Conservation (phyloP, 2,113 vertebrate species). For the Xyrauchen texanus region DNA sequence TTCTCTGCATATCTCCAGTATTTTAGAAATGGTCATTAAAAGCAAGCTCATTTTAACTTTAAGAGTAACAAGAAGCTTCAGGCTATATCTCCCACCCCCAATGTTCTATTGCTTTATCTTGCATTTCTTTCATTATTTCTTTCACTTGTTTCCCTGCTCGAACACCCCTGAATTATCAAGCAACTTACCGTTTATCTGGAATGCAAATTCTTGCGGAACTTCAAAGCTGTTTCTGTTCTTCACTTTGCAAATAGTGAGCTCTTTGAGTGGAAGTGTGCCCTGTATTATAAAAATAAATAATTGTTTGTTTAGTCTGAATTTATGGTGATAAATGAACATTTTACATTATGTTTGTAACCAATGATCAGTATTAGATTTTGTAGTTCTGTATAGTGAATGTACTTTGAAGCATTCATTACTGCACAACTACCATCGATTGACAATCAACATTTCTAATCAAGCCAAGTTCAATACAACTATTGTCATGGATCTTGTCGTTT, state of each 20-base stretch:
- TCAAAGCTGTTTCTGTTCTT: constrained; percentile 69
- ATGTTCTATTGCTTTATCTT: constrained; percentile 2
- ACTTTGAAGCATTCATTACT: background rate
- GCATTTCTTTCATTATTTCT: constrained; percentile 13
- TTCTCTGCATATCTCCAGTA: too few relatives aligned
- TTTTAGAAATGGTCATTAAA: background rate
- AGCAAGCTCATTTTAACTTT: background rate
- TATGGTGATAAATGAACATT: too few relatives aligned
- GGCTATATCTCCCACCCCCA: background rate
- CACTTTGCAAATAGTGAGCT: constrained; percentile 79
- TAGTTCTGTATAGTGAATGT: background rate
- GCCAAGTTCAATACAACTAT: background rate
- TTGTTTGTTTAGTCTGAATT: background rate
- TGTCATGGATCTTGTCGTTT: constrained; percentile 13
- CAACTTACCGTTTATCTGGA: constrained; percentile 86
- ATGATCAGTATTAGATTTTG: background rate
- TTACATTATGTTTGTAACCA: background rate
- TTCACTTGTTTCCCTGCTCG: background rate
- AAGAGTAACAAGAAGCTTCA: too few relatives aligned
- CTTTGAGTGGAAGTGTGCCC: constrained; percentile 88
- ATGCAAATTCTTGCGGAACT: constrained; percentile 76
- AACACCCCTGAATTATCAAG: background rate
- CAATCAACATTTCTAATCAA: constrained; percentile 5
- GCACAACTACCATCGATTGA: background rate
- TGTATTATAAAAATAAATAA: constrained; percentile 58